These are phyloP conservation scores for Pterobdella sp. DNA, from an alignment of 2,888 invertebrate species.

Conservation along the genomic window DNA sequence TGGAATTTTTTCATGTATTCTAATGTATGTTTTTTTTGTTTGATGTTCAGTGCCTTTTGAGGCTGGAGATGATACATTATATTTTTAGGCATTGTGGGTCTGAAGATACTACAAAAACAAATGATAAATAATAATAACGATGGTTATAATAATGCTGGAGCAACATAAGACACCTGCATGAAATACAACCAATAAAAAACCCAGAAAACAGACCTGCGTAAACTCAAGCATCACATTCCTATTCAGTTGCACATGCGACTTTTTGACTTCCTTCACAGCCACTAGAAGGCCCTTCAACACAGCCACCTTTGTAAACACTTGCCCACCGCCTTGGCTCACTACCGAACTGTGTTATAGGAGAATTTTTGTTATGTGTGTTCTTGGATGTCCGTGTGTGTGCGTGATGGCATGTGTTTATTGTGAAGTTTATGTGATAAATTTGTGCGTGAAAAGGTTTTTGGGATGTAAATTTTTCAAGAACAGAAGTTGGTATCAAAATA, in stretches of 20 bases:
- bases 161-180: not conserved
- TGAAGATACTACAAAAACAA: too few species aligned
- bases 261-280: conserved; percentile 66
- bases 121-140: too few species aligned
- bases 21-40: not conserved
- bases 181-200: not conserved
- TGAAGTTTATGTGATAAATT: too few species aligned
- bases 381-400: too few species aligned
- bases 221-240: conserved; percentile 41
- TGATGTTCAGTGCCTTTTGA: not conserved
- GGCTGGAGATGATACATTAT: too few species aligned
- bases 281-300: conserved; percentile 54
- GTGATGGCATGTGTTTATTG: too few species aligned
- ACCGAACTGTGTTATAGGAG: conserved; percentile 9
- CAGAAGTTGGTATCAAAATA: too few species aligned
- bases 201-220: conserved; percentile 38
- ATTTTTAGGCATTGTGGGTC: too few species aligned
- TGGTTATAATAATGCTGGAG: not conserved
- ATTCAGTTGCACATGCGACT: conserved; percentile 35
- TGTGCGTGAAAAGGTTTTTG: too few species aligned
- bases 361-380: too few species aligned
- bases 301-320: conserved; percentile 42
- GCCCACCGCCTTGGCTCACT: conserved; percentile 33
- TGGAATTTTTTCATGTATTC: not conserved
- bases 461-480: too few species aligned